phyloP scores from a whole-genome alignment of 2,113 vertebrate species.

The Montifringilla adamsi region DNA sequence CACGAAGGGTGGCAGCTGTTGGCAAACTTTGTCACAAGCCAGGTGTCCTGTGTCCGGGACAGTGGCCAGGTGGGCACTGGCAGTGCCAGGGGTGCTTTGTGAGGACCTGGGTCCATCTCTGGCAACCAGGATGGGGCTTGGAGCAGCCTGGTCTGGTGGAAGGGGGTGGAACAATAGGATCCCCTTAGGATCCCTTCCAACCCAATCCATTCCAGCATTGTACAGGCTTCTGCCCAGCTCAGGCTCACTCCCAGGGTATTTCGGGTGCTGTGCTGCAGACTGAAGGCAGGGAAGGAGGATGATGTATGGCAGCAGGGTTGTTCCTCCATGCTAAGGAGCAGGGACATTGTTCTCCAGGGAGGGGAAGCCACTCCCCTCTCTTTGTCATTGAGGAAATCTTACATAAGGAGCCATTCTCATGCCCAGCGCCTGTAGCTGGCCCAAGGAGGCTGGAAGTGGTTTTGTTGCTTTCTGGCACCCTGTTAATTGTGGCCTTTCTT shows the following conservation, averaged over 20 bases:
- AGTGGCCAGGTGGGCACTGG: background rate
- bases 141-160: background rate
- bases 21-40: background rate
- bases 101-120: background rate
- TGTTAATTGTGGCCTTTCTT: slow-evolving; percentile 62
- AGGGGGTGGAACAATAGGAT: background rate
- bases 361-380: background rate
- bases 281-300: background rate
- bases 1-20: background rate
- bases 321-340: background rate
- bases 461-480: slow-evolving; percentile 64
- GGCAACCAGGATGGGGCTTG: background rate
- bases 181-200: background rate
- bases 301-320: background rate
- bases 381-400: background rate
- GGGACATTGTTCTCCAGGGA: background rate
- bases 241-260: background rate
- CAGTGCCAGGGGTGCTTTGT: background rate
- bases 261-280: background rate
- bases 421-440: slow-evolving; percentile 12
- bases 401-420: slow-evolving; percentile 28
- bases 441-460: slow-evolving; percentile 54
- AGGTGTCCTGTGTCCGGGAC: background rate
- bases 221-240: background rate
- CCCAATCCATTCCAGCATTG: background rate